Percentiles rank a stretch among this genome's conserved stretches.
phyloP scores from a whole-genome alignment of 2,888 invertebrate species.

The Dryobotodes eremita region DNA sequence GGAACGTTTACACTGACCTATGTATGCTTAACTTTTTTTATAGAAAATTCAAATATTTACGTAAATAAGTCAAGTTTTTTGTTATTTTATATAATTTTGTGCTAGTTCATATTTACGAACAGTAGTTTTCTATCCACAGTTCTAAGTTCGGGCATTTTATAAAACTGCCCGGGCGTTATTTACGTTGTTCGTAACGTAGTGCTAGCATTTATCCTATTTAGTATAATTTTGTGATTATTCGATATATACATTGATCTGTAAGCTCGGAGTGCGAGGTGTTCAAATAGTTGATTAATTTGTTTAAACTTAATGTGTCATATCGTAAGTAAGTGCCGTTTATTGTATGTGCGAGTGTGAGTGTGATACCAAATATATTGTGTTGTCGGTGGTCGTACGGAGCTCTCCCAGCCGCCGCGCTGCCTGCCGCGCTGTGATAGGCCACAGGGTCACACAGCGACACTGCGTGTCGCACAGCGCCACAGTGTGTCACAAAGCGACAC shows the following conservation, averaged over 20 bases:
- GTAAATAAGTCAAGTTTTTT: slow-evolving; percentile 22
- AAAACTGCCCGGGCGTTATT: slow-evolving; percentile 22
- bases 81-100: slow-evolving; percentile 35
- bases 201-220: slow-evolving; percentile 69
- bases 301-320: slow-evolving; percentile 71
- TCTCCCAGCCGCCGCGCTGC: slow-evolving; percentile 6
- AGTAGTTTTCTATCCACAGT: slow-evolving; percentile 37
- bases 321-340: slow-evolving; percentile 59
- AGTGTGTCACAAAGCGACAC: neutral
- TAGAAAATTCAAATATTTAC: slow-evolving; percentile 13
- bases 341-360: slow-evolving; percentile 57
- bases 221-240: slow-evolving; percentile 71
- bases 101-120: slow-evolving; percentile 52
- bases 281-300: slow-evolving; percentile 69
- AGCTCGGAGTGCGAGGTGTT: slow-evolving; percentile 74
- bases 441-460: neutral
- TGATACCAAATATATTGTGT: slow-evolving; percentile 57
- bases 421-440: neutral
- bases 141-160: slow-evolving; percentile 34
- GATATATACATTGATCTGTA: slow-evolving; percentile 74
- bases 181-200: slow-evolving; percentile 44
- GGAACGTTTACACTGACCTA: slow-evolving; percentile 21
- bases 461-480: neutral
- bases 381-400: slow-evolving; percentile 21
- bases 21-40: slow-evolving; percentile 15